A percentile compares a stretch with the other conserved stretches of the same genome.
phyloP scores from a whole-genome alignment of 2,113 vertebrate species.

The Chaenogobius annularis region DNA sequence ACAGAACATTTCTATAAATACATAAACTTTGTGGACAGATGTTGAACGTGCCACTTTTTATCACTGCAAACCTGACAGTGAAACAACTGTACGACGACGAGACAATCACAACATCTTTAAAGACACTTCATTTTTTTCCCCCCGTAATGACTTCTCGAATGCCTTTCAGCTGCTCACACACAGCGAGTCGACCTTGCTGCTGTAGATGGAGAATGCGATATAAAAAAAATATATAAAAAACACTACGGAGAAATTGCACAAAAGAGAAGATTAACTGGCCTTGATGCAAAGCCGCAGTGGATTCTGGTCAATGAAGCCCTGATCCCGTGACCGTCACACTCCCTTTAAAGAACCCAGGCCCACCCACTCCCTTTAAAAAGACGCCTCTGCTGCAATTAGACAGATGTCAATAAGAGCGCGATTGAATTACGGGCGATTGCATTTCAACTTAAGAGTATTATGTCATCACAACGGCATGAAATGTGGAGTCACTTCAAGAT shows the following conservation, averaged over 20 bases:
- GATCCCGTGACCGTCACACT: background rate
- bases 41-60: background rate
- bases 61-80: background rate
- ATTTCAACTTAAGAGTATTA: too few species aligned
- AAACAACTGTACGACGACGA: background rate
- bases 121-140: background rate
- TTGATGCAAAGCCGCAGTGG: constrained; percentile 31
- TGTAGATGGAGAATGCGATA: constrained; percentile 20
- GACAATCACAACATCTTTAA: background rate
- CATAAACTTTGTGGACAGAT: background rate
- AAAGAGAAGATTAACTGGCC: constrained; percentile 21
- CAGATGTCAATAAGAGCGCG: too few species aligned
- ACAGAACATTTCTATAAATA: too few species aligned
- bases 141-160: constrained; percentile 5
- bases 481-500: too few species aligned
- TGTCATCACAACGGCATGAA: too few species aligned
- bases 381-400: too few species aligned
- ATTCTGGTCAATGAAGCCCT: constrained; percentile 8
- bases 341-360: background rate
- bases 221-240: too few species aligned
- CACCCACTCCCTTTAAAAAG: background rate
- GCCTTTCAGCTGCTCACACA: constrained; percentile 19
- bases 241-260: background rate
- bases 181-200: constrained; percentile 34
- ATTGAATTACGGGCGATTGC: too few species aligned